A percentile compares a stretch with the other conserved stretches of the same genome.
These are phyloP conservation scores for Bergia sp. DNA, from an alignment of 92 coral and sea anemone genomes.

Conservation along the genomic window DNA sequence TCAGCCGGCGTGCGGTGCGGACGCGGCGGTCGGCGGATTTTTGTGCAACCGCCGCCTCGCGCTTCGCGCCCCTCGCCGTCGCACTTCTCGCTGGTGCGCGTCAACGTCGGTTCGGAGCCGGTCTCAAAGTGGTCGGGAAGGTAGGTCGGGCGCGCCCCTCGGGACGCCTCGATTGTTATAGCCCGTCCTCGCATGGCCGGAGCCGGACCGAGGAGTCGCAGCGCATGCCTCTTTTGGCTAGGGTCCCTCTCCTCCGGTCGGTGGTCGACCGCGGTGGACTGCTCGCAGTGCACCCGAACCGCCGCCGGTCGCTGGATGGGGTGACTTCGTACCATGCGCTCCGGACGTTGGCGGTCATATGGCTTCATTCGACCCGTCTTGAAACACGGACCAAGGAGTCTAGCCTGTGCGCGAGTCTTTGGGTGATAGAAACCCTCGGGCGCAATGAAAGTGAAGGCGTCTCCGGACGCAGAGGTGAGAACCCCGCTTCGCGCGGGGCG, in stretches of 20 bases:
- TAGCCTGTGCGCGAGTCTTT: conserved; percentile 64
- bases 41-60: conserved; percentile 40
- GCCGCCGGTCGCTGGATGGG: conserved; percentile 60
- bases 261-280: conserved; percentile 56
- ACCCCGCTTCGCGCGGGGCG: too few relatives aligned
- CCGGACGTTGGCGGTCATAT: conserved; percentile 61
- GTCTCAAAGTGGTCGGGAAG: too few relatives aligned
- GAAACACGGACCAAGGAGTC: conserved; percentile 53
- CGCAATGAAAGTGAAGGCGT: too few relatives aligned
- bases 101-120: conserved; percentile 55
- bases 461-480: too few relatives aligned
- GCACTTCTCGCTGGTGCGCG: conserved; percentile 70
- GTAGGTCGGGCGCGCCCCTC: too few relatives aligned
- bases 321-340: conserved; percentile 52
- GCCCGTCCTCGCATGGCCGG: too few relatives aligned
- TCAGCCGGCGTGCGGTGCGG: conserved; percentile 64
- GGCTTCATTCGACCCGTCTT: conserved; percentile 56
- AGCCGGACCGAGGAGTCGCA: conserved; percentile 34
- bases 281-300: conserved; percentile 58
- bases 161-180: too few relatives aligned
- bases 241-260: not conserved
- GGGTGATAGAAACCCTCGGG: too few relatives aligned
- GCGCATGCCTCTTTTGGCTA: conserved; percentile 54
- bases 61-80: conserved; percentile 52
- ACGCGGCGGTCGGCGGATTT: conserved; percentile 61